Percentiles rank a stretch among this genome's conserved stretches.
Conservation (phyloP, 1,140 invertebrate genomes). For the Dendroctonus ponderosae region DNA sequence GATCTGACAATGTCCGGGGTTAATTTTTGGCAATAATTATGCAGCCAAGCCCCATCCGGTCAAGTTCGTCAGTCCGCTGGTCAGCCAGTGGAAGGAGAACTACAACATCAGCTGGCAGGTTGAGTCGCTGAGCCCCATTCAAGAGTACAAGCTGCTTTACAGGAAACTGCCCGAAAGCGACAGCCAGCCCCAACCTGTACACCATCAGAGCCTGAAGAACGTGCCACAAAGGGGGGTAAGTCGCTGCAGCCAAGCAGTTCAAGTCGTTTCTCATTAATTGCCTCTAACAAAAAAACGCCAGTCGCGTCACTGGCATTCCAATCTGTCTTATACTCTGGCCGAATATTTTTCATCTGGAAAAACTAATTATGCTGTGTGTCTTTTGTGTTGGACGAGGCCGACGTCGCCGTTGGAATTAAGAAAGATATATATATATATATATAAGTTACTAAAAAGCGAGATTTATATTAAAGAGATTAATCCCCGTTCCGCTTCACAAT, state of each 20-base stretch:
- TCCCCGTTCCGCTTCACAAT: constrained; percentile 3
- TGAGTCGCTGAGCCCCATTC: constrained; percentile 63
- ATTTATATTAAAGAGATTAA: constrained; percentile 12
- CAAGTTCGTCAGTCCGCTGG: constrained; percentile 61
- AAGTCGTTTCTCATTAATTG: not conserved
- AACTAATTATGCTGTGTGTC: constrained; percentile 1
- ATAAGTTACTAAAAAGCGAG: constrained; percentile 10
- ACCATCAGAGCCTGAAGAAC: constrained; percentile 51
- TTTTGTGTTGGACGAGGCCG: constrained; percentile 1
- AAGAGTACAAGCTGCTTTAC: constrained; percentile 65
- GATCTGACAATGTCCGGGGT: not conserved
- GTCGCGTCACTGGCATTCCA: not conserved
- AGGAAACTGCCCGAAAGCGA: constrained; percentile 60
- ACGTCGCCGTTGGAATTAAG: constrained; percentile 3
- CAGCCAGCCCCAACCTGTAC: constrained; percentile 50
- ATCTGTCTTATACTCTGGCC: not conserved
- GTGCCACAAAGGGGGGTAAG: constrained; percentile 38
- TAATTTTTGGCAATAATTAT: constrained; percentile 10
- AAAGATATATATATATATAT: constrained; percentile 2
- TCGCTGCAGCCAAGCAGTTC: not conserved
- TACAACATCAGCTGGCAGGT: constrained; percentile 69
- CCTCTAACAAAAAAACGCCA: not conserved
- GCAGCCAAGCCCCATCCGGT: constrained; percentile 60
- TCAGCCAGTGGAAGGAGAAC: constrained; percentile 61
- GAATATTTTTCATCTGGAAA: not conserved